These are phyloP conservation scores for Oncorhynchus mykiss DNA, from an alignment of 2,113 vertebrate genomes.

Conservation along the genomic window DNA sequence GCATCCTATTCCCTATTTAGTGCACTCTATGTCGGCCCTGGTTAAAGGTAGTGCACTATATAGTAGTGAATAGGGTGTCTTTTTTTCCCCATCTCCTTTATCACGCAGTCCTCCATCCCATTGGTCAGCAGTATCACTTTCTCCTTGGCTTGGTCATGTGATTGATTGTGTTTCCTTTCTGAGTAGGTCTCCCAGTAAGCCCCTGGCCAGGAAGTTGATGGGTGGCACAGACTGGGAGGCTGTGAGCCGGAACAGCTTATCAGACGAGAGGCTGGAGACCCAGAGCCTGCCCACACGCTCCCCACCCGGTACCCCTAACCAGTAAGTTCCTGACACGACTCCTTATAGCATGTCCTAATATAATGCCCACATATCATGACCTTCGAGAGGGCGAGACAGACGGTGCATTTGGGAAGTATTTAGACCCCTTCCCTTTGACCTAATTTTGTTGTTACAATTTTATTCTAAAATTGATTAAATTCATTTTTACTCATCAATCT, in stretches of 20 bases:
- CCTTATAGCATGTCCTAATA: background rate
- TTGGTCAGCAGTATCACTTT: background rate
- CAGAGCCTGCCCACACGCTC: slow-evolving; percentile 96
- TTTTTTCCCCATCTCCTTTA: no score
- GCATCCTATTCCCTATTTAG: no score
- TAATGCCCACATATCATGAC: background rate
- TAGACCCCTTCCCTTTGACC: background rate
- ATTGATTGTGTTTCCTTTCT: background rate
- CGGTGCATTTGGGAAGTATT: background rate
- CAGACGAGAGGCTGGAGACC: slow-evolving; percentile 94
- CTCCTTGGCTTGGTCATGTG: background rate
- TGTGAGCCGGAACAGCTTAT: slow-evolving; percentile 92
- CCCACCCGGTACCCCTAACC: slow-evolving; percentile 93
- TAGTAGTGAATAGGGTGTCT: no score
- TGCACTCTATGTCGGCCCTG: no score
- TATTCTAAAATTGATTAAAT: no score
- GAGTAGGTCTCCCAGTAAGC: slow-evolving; percentile 93
- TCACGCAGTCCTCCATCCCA: background rate
- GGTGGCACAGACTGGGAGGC: slow-evolving; percentile 91
- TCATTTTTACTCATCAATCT: no score
- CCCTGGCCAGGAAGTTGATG: slow-evolving; percentile 86
- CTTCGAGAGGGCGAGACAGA: background rate
- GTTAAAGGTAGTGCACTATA: no score
- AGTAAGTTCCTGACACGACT: slow-evolving; percentile 80
- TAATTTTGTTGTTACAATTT: background rate